Conservation (phyloP, 2,888 invertebrate genomes). For the Hypercompe scribonia region DNA sequence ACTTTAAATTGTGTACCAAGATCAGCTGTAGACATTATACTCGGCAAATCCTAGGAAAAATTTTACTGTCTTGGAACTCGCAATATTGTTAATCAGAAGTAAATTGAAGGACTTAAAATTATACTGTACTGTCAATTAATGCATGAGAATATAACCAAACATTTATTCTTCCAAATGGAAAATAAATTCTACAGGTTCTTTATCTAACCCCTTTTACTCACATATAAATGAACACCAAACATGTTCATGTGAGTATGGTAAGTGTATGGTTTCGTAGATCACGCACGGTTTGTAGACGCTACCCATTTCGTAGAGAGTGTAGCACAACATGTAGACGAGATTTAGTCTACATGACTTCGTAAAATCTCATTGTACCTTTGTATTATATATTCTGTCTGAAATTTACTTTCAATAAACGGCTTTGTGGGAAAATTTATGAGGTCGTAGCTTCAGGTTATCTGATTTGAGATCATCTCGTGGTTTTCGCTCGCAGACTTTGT, state of each 20-base stretch:
- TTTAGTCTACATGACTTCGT: not conserved
- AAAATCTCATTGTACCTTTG: not conserved
- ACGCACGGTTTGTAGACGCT: slow-evolving; percentile 3
- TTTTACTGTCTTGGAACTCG: too few relatives aligned
- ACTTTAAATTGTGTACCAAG: not conserved
- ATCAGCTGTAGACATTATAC: not conserved
- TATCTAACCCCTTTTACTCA: too few relatives aligned
- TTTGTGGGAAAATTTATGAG: not conserved
- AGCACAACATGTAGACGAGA: slow-evolving; percentile 1
- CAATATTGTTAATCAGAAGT: not conserved
- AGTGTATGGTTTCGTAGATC: not conserved
- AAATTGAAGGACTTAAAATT: not conserved
- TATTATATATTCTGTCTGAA: not conserved
- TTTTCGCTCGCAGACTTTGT: not conserved
- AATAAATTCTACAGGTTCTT: too few relatives aligned
- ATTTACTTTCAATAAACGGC: not conserved
- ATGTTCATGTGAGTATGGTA: not conserved
- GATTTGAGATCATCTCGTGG: not conserved
- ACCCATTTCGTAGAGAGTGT: not conserved
- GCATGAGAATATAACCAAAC: too few relatives aligned
- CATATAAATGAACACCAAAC: not conserved
- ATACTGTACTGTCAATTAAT: too few relatives aligned
- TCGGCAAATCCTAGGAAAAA: not conserved
- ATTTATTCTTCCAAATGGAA: too few relatives aligned
- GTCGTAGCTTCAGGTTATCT: not conserved